Conservation (phyloP, 2,888 invertebrate genomes). For the Leptopilina drosophilae region DNA sequence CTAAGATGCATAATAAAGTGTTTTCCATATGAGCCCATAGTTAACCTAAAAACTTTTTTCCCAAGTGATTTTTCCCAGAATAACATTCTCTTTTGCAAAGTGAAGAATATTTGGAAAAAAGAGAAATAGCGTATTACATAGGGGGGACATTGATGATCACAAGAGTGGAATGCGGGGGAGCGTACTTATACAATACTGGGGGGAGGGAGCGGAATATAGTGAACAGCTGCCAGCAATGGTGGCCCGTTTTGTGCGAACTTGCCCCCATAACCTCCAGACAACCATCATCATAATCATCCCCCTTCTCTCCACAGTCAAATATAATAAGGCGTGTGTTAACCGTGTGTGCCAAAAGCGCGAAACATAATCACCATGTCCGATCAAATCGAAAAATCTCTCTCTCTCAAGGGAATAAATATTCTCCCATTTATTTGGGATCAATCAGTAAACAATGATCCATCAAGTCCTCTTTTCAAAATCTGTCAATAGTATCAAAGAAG, state of each 20-base stretch:
- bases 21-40: too few species aligned
- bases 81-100: conserved; percentile 1
- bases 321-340: conserved; percentile 44
- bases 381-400: conserved; percentile 42
- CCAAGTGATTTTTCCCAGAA: too few species aligned
- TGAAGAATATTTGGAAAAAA: conserved; percentile 5
- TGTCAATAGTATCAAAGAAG: conserved; percentile 5
- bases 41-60: too few species aligned
- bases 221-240: conserved; percentile 72
- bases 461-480: conserved; percentile 27
- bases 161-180: conserved; percentile 70
- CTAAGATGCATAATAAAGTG: too few species aligned
- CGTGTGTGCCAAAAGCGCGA: conserved; percentile 28
- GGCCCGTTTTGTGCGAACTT: conserved; percentile 67
- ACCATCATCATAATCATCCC: conserved; percentile 35
- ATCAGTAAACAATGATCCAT: conserved; percentile 37
- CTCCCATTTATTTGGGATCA: conserved; percentile 40
- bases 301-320: conserved; percentile 41
- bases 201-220: conserved; percentile 65
- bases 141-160: conserved; percentile 26
- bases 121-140: conserved; percentile 32
- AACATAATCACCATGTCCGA: conserved; percentile 47
- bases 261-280: conserved; percentile 59
- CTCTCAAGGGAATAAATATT: conserved; percentile 44
- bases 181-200: conserved; percentile 43